phyloP scores from a whole-genome alignment of 2,888 invertebrate species.

The Acleris laterana region DNA sequence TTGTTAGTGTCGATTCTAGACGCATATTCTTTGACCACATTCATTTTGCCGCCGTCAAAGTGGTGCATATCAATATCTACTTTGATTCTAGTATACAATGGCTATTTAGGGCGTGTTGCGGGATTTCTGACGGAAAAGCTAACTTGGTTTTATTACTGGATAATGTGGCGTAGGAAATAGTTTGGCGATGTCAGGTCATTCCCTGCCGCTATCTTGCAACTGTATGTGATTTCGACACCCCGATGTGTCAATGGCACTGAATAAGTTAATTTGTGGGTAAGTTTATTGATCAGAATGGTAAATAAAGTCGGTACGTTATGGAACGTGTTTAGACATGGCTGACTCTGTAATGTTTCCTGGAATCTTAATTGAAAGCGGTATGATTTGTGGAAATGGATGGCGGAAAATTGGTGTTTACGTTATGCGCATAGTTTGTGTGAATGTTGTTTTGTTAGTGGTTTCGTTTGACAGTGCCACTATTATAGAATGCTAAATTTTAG shows the following conservation, averaged over 20 bases:
- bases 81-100: background rate
- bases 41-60: constrained; percentile 29
- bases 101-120: constrained; percentile 9
- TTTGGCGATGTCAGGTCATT: background rate
- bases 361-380: constrained; percentile 35
- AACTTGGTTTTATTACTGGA: constrained; percentile 5
- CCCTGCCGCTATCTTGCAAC: too few species aligned
- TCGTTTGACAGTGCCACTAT: background rate
- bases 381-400: constrained; percentile 26
- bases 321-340: constrained; percentile 31
- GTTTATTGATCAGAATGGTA: constrained; percentile 21
- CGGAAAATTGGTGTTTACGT: background rate
- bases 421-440: background rate
- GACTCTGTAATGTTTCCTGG: constrained; percentile 30
- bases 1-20: constrained; percentile 38
- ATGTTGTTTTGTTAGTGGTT: background rate
- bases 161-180: constrained; percentile 16
- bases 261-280: constrained; percentile 2
- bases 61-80: constrained; percentile 16
- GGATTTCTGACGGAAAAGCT: constrained; percentile 13
- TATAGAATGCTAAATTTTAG: too few species aligned
- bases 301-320: constrained; percentile 23
- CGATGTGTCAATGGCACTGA: too few species aligned
- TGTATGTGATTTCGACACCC: too few species aligned
- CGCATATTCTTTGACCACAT: constrained; percentile 39